phyloP scores from a whole-genome alignment of 2,888 invertebrate species.

The Atethmia centrago region DNA sequence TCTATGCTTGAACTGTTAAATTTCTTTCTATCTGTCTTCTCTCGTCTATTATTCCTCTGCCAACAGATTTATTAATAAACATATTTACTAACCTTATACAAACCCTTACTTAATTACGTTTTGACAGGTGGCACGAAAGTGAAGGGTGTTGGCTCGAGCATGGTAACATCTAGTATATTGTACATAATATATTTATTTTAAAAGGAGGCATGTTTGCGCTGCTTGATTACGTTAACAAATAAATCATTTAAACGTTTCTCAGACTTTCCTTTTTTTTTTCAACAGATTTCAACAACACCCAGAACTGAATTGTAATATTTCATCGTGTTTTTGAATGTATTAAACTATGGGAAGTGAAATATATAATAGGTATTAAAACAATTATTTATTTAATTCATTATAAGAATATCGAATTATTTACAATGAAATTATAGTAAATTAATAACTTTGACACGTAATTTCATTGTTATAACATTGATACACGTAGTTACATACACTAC shows the following conservation, averaged over 20 bases:
- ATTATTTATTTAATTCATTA: slow-evolving; percentile 89
- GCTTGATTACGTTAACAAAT: slow-evolving; percentile 58
- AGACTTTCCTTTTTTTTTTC: slow-evolving; percentile 62
- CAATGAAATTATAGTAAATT: slow-evolving; percentile 89
- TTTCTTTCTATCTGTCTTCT: slow-evolving; percentile 16
- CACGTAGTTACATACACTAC: slow-evolving; percentile 88
- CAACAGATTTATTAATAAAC: neutral
- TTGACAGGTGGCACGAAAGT: slow-evolving; percentile 56
- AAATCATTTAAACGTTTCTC: slow-evolving; percentile 50
- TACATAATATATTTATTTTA: slow-evolving; percentile 48
- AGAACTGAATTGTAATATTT: slow-evolving; percentile 73
- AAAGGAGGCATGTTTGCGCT: slow-evolving; percentile 43
- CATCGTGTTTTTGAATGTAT: slow-evolving; percentile 13
- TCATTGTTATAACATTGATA: slow-evolving; percentile 89
- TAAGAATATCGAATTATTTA: slow-evolving; percentile 90
- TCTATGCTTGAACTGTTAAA: slow-evolving; percentile 30
- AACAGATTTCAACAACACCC: slow-evolving; percentile 65
- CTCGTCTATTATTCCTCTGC: neutral
- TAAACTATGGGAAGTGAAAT: slow-evolving; percentile 69
- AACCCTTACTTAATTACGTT: slow-evolving; percentile 32
- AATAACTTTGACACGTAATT: slow-evolving; percentile 85
- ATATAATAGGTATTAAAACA: slow-evolving; percentile 86
- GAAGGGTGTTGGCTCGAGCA: slow-evolving; percentile 59
- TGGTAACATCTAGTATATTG: slow-evolving; percentile 50
- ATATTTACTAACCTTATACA: slow-evolving; percentile 19